A percentile compares a stretch with the other conserved stretches of the same genome.
Conservation (phyloP, 2,113 vertebrate species). For the Seriola aureovittata region DNA sequence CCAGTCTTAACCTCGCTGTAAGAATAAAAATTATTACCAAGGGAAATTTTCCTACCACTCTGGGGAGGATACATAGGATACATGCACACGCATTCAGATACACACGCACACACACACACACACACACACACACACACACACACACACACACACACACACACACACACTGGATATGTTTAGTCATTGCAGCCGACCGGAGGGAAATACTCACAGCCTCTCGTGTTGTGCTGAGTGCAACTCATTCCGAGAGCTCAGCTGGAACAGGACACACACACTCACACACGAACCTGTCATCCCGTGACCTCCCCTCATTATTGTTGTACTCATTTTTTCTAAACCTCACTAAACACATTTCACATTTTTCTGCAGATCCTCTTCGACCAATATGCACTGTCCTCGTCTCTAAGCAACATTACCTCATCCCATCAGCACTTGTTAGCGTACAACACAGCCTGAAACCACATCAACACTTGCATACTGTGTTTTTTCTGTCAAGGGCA, state of each 20-base stretch:
- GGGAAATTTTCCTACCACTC: not conserved
- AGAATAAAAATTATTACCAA: not conserved
- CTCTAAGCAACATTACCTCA: conserved; percentile 42
- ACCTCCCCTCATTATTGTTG: not conserved
- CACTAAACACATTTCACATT: not conserved
- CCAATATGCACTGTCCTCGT: conserved; percentile 30
- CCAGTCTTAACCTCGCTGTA: not conserved
- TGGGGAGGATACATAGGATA: too few species aligned
- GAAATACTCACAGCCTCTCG: not conserved
- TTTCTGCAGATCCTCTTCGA: not conserved
- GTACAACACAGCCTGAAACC: conserved; percentile 2
- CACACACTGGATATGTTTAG: not conserved
- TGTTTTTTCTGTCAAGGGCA: not conserved
- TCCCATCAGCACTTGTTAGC: not conserved
- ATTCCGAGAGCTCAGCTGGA: not conserved
- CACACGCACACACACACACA: too few species aligned
- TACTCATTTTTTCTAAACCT: conserved; percentile 3
- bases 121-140: too few species aligned
- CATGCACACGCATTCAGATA: too few species aligned
- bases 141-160: too few species aligned
- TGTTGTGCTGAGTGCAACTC: not conserved
- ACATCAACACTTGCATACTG: not conserved
- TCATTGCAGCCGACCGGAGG: not conserved
- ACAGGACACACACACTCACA: not conserved
- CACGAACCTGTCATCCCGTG: not conserved